Conservation (phyloP, 2,797 vertebrate genomes). For the Protonibea diacanthus region DNA sequence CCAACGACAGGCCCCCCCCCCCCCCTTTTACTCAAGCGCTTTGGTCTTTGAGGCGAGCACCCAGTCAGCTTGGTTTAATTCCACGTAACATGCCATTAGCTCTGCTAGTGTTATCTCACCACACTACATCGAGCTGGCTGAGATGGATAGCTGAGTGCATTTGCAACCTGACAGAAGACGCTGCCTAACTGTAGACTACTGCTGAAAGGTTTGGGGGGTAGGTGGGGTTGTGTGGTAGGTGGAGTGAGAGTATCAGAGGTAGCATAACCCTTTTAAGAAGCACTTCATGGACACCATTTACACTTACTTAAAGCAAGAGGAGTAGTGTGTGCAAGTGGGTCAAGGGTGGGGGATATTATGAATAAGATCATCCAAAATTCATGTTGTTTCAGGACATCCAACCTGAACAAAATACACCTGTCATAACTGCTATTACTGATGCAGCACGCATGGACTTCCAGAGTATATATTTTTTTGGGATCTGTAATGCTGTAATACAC, state of each 20-base stretch:
- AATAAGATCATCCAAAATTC: conserved; percentile 43
- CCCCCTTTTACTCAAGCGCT: conserved; percentile 20
- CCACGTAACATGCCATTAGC: conserved; percentile 72
- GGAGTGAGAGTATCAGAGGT: conserved; percentile 12
- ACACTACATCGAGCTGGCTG: conserved; percentile 44
- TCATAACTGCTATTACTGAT: conserved; percentile 44
- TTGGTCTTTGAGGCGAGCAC: conserved; percentile 47
- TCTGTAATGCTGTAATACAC: no score
- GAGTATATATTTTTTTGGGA: background rate
- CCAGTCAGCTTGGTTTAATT: conserved; percentile 57
- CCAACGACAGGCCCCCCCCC: conserved; percentile 1
- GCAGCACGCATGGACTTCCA: background rate
- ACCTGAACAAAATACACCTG: conserved; percentile 51
- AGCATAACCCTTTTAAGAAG: conserved; percentile 55
- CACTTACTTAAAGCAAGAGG: conserved; percentile 45
- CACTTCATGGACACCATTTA: conserved; percentile 62
- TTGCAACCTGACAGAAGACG: conserved; percentile 64
- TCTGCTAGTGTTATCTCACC: conserved; percentile 54
- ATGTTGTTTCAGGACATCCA: conserved; percentile 38
- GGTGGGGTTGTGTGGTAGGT: background rate
- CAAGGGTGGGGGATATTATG: conserved; percentile 28
- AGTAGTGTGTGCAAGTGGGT: conserved; percentile 29
- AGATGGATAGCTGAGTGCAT: conserved; percentile 69
- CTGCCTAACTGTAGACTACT: conserved; percentile 46
- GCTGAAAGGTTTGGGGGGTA: conserved; percentile 25